Evolutionary conservation across 1,140 invertebrate genomes (phyloP), one percentile per base, ranked within the genome.

Genomic region (Lepidotrigona ventralis): DNA sequence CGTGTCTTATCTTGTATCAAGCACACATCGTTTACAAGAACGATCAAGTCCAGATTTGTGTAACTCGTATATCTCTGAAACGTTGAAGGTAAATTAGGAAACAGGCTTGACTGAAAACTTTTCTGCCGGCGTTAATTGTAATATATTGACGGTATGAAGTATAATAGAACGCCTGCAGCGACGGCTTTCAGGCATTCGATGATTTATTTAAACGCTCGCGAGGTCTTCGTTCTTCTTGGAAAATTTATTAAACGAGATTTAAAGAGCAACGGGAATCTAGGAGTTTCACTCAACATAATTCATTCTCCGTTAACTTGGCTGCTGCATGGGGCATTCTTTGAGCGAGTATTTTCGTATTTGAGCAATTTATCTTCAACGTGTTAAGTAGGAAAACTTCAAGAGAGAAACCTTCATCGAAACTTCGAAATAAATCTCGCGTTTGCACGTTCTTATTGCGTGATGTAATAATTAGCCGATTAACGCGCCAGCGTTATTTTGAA

Each of bases 211-310:
- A 78, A 68, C 63, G 76, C 54, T 56, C 26, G 54, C 63, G 33
- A 9, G 54, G 14, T 26, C 81, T 29, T 39, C 33, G 81, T 69
- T 78, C 54, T 70, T 78, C 81, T 63, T 29, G 75, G 75, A 78
- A 83, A 83, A 83, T 83, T 78, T 83, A 83, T 83, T 83, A 74
- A 78, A 70, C 81, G 23, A 78, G 81, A 83, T 83, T 78, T 63
- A 83, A 83, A 78, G 81, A 78, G 74, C 81, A 83, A 70, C 63
- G 66, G 64, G 75, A 71, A 83, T 71, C 81, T 83, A 83, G 81
- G 56, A 78, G 81, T 78, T 83, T 78, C 56, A 77, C 74, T 78
- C 63, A 54, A n/a, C 79, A 68, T 83, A 78, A 39, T 71, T 83
- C 81, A 83, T 78, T 3, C 54, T 6, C 8, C 3, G 73, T 6